Conservation (phyloP, 2,888 invertebrate species). For the Cryptosula pallasiana region DNA sequence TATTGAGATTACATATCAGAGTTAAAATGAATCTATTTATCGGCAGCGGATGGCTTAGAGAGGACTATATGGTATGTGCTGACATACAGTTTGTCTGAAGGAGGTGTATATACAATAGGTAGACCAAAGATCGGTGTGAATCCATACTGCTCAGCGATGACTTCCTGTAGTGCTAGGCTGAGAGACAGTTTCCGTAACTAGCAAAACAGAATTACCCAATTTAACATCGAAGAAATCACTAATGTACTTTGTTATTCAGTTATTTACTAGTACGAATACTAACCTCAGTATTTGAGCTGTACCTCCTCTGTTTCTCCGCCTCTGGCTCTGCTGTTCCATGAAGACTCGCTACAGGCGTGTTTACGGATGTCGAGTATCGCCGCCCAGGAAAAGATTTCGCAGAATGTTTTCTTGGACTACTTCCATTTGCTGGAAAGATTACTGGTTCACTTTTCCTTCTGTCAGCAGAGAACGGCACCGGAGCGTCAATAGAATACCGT, state of each 20-base stretch:
- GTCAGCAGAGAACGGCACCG: not conserved
- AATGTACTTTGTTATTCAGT: not conserved
- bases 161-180: slow-evolving; percentile 8
- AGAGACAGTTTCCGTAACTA: slow-evolving; percentile 8
- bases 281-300: slow-evolving; percentile 14
- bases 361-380: not conserved
- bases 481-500: slow-evolving; percentile 10
- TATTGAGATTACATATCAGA: no score
- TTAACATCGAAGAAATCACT: not conserved
- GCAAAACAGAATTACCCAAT: not conserved
- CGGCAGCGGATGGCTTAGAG: no score
- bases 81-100: slow-evolving; percentile 5
- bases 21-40: no score
- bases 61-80: not conserved
- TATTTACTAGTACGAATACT: not conserved
- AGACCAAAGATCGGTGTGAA: slow-evolving; percentile 2
- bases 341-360: not conserved
- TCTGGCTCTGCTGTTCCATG: not conserved
- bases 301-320: not conserved
- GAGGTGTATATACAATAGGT: slow-evolving; percentile 11
- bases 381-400: not conserved
- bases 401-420: not conserved
- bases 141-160: not conserved
- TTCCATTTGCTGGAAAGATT: not conserved
- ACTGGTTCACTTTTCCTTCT: slow-evolving; percentile 20